Percentiles rank a stretch among this genome's conserved stretches.
phyloP scores from a whole-genome alignment of 2,888 invertebrate species.

The Pachliopta kotzebuea region DNA sequence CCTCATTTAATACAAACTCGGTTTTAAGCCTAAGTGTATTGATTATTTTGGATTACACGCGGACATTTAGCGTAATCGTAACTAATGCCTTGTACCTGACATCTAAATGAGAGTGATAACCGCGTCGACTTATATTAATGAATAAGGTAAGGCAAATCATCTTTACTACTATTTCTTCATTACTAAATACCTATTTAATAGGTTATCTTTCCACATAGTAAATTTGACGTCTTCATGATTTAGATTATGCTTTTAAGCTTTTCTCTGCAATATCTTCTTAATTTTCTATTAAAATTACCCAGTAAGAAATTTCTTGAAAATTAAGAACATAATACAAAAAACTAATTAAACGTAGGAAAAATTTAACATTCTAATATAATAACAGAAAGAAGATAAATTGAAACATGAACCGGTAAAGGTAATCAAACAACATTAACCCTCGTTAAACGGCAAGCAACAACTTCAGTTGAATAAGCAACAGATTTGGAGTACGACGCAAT shows the following conservation, averaged over 20 bases:
- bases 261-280: neutral
- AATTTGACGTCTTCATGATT: neutral
- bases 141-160: too few species aligned
- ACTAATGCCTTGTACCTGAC: too few species aligned
- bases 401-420: neutral
- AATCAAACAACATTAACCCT: constrained; percentile 43
- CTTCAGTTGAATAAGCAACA: constrained; percentile 43
- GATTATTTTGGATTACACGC: constrained; percentile 24
- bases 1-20: constrained; percentile 48
- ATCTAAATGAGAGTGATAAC: too few species aligned
- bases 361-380: too few species aligned
- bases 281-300: neutral
- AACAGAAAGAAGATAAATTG: neutral
- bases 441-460: constrained; percentile 49
- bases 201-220: neutral
- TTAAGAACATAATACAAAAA: too few species aligned
- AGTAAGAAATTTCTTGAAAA: too few species aligned
- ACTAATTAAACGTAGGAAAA: too few species aligned
- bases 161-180: too few species aligned
- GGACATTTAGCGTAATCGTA: constrained; percentile 12
- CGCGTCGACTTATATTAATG: too few species aligned
- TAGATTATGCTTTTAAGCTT: neutral
- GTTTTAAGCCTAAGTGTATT: constrained; percentile 29
- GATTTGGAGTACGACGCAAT: constrained; percentile 49
- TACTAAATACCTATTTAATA: too few species aligned